Evolutionary conservation across 1,140 invertebrate genomes (phyloP).

Genomic region (Drosophila prosaltans): DNA sequence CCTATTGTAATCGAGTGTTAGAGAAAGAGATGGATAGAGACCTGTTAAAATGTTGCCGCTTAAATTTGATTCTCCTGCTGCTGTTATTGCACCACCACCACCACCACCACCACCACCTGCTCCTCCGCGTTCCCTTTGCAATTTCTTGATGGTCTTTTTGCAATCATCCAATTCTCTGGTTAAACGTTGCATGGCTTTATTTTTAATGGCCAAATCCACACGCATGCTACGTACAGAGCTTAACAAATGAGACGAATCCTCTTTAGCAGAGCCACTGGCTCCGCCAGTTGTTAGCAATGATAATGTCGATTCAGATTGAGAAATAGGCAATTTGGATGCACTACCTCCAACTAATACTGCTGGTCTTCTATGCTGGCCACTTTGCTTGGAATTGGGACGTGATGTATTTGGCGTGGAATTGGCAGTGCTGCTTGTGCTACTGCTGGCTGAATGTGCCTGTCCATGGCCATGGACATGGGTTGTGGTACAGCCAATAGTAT

Average conservation of each 20-base stretch:
- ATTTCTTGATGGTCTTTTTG: conserved; percentile 88
- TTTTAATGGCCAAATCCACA: conserved; percentile 88
- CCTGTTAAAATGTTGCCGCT: conserved; percentile 24
- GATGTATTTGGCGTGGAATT: conserved; percentile 84
- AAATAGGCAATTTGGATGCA: conserved; percentile 73
- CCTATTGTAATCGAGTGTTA: neutral
- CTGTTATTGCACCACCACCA: neutral
- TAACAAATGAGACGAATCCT: conserved; percentile 86
- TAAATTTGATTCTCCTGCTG: neutral
- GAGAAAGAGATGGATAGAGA: conserved; percentile 28
- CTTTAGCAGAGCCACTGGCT: conserved; percentile 85
- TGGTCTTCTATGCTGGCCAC: conserved; percentile 56
- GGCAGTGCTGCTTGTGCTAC: conserved; percentile 84
- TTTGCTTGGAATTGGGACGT: conserved; percentile 78
- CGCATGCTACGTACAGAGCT: conserved; percentile 91
- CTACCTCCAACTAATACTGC: conserved; percentile 15
- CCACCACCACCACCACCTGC: conserved; percentile 69
- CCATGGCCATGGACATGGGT: conserved; percentile 63
- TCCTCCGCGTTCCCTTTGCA: conserved; percentile 89
- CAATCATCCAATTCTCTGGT: conserved; percentile 89
- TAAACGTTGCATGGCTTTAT: conserved; percentile 87
- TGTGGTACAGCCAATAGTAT: conserved; percentile 75
- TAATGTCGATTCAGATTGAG: conserved; percentile 79
- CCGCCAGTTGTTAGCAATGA: conserved; percentile 46
- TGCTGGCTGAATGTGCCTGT: conserved; percentile 74